phyloP scores from a whole-genome alignment of 2,888 invertebrate genomes.

The Dolichomitus sp. region DNA sequence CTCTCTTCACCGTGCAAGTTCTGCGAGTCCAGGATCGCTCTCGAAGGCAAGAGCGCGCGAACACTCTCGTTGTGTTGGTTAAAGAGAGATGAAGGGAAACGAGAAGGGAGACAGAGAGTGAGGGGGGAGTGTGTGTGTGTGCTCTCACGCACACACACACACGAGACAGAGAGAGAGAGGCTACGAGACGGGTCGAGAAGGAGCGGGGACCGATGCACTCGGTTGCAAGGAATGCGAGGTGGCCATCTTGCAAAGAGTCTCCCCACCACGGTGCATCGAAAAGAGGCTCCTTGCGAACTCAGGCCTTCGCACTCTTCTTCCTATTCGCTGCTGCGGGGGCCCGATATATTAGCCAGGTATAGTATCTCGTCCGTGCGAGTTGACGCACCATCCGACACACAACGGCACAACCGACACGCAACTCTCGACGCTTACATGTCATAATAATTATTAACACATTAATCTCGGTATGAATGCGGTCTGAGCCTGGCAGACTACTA shows the following conservation, averaged over 20 bases:
- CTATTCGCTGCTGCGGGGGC: conserved; percentile 39
- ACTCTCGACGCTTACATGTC: conserved; percentile 71
- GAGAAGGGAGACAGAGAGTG: conserved; percentile 7
- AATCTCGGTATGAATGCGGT: conserved; percentile 72
- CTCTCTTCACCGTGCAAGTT: conserved; percentile 49
- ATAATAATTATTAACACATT: conserved; percentile 82
- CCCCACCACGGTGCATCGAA: conserved; percentile 72
- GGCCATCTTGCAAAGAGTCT: conserved; percentile 81
- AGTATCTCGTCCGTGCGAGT: conserved; percentile 53
- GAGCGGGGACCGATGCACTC: conserved; percentile 67
- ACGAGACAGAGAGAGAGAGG: conserved; percentile 39
- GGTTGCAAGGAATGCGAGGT: conserved; percentile 82
- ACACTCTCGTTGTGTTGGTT: conserved; percentile 46
- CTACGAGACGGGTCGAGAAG: conserved; percentile 49
- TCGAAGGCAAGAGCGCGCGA: conserved; percentile 73
- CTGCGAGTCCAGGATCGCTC: conserved; percentile 69
- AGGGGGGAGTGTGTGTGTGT: conserved; percentile 18
- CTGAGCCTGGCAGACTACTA: conserved; percentile 13
- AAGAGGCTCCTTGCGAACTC: conserved; percentile 71
- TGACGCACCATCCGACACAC: conserved; percentile 44
- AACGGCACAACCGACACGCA: conserved; percentile 14
- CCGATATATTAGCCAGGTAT: conserved; percentile 57
- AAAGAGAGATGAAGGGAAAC: conserved; percentile 30
- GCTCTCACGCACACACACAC: too few species aligned
- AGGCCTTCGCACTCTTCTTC: conserved; percentile 72